Conservation (phyloP, 1,140 invertebrate genomes). For the Cataglyphis hispanica region DNA sequence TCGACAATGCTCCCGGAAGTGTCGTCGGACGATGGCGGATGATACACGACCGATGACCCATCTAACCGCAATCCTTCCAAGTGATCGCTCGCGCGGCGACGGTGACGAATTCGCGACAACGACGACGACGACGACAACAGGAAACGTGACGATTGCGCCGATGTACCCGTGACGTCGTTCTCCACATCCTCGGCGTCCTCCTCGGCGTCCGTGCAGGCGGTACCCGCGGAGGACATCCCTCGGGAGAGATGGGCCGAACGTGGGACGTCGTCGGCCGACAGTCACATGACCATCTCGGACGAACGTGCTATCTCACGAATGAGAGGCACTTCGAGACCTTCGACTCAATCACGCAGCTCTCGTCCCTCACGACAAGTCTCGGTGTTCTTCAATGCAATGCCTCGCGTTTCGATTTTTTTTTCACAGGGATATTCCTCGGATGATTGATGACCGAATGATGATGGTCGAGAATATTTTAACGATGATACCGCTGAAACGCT, state of each 20-base stretch:
- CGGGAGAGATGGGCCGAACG: slow-evolving; percentile 39
- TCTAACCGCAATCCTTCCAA: slow-evolving; percentile 86
- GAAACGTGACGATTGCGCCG: slow-evolving; percentile 70
- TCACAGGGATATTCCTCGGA: background rate
- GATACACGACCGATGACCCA: slow-evolving; percentile 69
- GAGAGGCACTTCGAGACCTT: background rate
- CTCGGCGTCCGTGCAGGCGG: slow-evolving; percentile 79
- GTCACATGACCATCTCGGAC: slow-evolving; percentile 71
- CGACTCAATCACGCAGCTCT: slow-evolving; percentile 30
- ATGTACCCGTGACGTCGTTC: slow-evolving; percentile 76
- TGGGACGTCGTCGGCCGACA: slow-evolving; percentile 46
- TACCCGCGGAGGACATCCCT: slow-evolving; percentile 80
- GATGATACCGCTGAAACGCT: background rate
- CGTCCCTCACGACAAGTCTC: background rate
- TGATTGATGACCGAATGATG: background rate
- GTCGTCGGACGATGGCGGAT: slow-evolving; percentile 60
- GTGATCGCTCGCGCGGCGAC: slow-evolving; percentile 73
- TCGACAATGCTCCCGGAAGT: slow-evolving; percentile 66
- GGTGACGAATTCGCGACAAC: slow-evolving; percentile 44
- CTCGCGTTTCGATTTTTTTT: background rate
- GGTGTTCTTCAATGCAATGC: background rate
- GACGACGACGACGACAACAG: slow-evolving; percentile 53
- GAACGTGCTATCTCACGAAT: background rate
- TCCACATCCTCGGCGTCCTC: slow-evolving; percentile 86
- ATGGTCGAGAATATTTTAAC: background rate